A percentile compares a stretch with the other conserved stretches of the same genome.
Evolutionary conservation across 2,888 invertebrate species (phyloP).

Genomic region (Abrostola triplasia): DNA sequence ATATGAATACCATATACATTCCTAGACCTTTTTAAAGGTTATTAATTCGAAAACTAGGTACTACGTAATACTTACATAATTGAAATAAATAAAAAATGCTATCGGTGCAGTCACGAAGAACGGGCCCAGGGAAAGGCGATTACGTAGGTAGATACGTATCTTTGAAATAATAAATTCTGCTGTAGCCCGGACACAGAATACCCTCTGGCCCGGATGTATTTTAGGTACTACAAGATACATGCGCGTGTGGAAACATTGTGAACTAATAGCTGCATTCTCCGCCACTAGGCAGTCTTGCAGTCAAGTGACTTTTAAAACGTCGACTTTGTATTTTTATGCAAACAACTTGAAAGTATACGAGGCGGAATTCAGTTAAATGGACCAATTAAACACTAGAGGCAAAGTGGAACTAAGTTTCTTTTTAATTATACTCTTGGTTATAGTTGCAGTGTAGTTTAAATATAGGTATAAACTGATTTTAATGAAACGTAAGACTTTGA

Average conservation of each 20-base stretch:
- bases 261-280: conserved; percentile 2
- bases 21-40: too few relatives aligned
- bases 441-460: not conserved
- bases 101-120: not conserved
- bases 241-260: not conserved
- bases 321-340: conserved; percentile 5
- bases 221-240: not conserved
- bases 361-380: conserved; percentile 4
- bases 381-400: not conserved
- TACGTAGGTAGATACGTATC: not conserved
- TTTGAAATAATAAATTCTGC: conserved; percentile 3
- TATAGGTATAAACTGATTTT: not conserved
- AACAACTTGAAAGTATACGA: not conserved
- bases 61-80: too few relatives aligned
- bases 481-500: too few relatives aligned
- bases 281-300: not conserved
- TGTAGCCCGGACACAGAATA: conserved; percentile 1
- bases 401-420: not conserved
- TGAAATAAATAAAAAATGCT: not conserved
- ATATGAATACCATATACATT: too few relatives aligned
- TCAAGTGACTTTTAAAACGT: not conserved
- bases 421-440: conserved; percentile 2
- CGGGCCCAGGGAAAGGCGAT: too few relatives aligned
- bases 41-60: too few relatives aligned
- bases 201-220: not conserved